These are phyloP conservation scores for Engraulis encrasicolus DNA, from an alignment of 2,113 vertebrate genomes.

Conservation along the genomic window DNA sequence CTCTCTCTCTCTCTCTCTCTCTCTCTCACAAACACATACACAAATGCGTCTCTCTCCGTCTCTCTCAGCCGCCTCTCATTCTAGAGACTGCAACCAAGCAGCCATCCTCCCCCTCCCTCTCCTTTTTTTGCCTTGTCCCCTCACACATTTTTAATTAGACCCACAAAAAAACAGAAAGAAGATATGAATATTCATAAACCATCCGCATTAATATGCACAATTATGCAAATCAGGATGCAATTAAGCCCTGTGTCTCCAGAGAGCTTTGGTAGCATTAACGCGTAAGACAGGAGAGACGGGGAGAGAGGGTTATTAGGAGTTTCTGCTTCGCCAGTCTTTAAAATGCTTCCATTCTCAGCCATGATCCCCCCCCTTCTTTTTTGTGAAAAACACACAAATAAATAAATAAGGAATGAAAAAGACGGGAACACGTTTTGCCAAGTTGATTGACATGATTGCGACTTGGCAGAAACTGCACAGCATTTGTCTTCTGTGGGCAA, in stretches of 20 bases:
- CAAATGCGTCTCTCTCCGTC: neutral
- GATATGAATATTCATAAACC: constrained; percentile 93
- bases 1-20: constrained; percentile 46
- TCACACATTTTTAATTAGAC: constrained; percentile 87
- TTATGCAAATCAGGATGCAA: constrained; percentile 95
- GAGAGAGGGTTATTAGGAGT: constrained; percentile 79
- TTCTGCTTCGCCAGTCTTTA: constrained; percentile 74
- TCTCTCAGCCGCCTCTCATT: constrained; percentile 48
- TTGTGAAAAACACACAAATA: neutral
- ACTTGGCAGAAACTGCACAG: neutral
- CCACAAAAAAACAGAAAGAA: constrained; percentile 82
- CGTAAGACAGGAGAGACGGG: constrained; percentile 77
- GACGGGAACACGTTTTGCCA: constrained; percentile 9
- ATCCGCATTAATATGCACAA: constrained; percentile 92
- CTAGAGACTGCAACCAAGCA: constrained; percentile 47
- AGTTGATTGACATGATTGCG: constrained; percentile 20
- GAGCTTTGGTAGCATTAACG: constrained; percentile 80
- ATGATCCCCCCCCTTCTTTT: too few species aligned
- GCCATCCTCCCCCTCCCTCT: constrained; percentile 23
- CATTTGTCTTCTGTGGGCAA: constrained; percentile 11
- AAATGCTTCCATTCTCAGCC: constrained; percentile 55
- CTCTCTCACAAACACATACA: constrained; percentile 11
- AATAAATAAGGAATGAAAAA: neutral
- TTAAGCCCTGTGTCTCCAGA: constrained; percentile 88
- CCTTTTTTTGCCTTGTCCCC: constrained; percentile 60